These are phyloP conservation scores for Notamacropus eugenii DNA, from an alignment of 2,797 vertebrate genomes.

Conservation along the genomic window DNA sequence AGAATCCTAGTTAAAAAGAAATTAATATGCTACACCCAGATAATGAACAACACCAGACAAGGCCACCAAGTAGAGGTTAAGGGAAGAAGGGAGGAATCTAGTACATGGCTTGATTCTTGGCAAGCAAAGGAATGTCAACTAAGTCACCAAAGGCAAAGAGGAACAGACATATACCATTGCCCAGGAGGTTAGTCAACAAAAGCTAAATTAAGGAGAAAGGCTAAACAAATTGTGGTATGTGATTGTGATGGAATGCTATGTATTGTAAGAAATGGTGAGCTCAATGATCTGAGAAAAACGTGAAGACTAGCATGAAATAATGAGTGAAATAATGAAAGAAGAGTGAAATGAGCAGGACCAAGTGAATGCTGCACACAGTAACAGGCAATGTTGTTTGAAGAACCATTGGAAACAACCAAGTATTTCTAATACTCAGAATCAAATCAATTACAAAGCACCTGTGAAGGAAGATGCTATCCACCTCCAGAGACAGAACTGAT, in stretches of 20 bases:
- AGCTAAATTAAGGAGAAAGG: neutral
- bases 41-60: neutral
- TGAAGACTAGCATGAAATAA: neutral
- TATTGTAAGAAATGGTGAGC: neutral
- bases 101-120: neutral
- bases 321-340: too few species aligned
- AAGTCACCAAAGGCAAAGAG: neutral
- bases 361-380: neutral
- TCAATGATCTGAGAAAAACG: neutral
- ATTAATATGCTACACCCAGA: neutral
- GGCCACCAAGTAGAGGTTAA: neutral
- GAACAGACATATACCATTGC: neutral
- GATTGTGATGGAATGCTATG: neutral
- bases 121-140: neutral
- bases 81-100: neutral
- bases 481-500: neutral
- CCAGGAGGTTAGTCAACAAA: neutral
- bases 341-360: neutral
- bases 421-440: neutral
- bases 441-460: neutral
- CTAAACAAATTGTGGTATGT: neutral
- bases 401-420: neutral
- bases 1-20: neutral
- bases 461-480: neutral
- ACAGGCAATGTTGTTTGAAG: neutral